Conservation (phyloP, 53 echinoderm and acorn worm species). For the Temnopleurus reevesii region DNA sequence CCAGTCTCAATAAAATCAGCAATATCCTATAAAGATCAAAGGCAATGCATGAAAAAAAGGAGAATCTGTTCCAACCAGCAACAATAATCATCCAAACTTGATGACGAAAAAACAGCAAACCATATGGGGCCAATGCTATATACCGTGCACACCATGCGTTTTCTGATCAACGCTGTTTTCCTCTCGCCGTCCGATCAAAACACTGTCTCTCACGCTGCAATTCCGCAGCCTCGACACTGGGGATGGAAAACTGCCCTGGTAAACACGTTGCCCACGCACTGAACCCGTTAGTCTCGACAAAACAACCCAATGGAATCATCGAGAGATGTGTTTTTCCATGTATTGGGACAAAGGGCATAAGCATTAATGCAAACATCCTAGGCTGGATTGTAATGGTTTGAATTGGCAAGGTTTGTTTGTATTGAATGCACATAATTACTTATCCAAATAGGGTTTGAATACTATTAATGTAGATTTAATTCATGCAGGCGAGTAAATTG, state of each 20-base stretch:
- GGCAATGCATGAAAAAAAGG: background rate
- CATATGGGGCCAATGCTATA: conserved; percentile 1
- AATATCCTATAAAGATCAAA: background rate
- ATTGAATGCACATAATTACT: too few relatives aligned
- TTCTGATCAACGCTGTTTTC: background rate
- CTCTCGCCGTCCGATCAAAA: conserved; percentile 15
- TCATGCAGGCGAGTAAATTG: too few relatives aligned
- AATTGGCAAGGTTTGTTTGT: background rate
- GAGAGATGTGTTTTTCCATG: background rate
- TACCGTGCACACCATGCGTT: background rate
- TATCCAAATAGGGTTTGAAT: background rate
- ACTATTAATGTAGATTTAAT: too few relatives aligned
- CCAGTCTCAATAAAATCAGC: background rate
- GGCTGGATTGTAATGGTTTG: background rate
- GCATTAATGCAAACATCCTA: background rate
- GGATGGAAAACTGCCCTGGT: background rate
- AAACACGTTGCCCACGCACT: conserved; percentile 40
- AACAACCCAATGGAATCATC: background rate
- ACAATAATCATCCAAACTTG: background rate
- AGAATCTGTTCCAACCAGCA: background rate
- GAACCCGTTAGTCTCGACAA: background rate
- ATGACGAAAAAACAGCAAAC: background rate
- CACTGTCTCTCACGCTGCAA: conserved; percentile 20
- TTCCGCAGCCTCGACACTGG: background rate
- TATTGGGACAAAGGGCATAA: background rate